Evolutionary conservation across 2,888 invertebrate genomes (phyloP).

Genomic region (Hemithea aestivaria): DNA sequence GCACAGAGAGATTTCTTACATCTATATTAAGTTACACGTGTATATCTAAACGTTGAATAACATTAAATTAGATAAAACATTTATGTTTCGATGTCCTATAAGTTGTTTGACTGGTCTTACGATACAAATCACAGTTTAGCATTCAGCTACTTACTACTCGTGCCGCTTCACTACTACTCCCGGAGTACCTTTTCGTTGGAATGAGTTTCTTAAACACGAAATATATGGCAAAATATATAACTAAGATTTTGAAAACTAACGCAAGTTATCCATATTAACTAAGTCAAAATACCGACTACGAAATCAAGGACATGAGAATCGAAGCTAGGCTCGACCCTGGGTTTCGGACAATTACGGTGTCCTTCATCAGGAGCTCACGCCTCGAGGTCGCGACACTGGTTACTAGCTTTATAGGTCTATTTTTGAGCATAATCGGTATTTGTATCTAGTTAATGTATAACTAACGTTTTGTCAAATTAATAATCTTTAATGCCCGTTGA

Average conservation of each 20-base stretch:
- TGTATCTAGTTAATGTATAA: no score
- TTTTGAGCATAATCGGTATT: no score
- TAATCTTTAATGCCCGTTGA: conserved; percentile 10
- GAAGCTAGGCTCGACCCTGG: no score
- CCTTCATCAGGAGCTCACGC: no score
- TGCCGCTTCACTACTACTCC: no score
- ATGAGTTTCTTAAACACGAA: conserved; percentile 64
- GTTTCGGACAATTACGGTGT: no score
- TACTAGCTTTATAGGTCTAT: no score
- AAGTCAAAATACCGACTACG: no score
- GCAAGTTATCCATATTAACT: no score
- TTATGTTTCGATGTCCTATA: conserved; percentile 76
- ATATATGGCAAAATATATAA: conserved; percentile 61
- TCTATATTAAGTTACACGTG: conserved; percentile 69
- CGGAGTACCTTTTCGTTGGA: conserved; percentile 66
- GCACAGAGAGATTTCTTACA: conserved; percentile 85
- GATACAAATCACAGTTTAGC: conserved; percentile 78
- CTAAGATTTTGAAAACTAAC: no score
- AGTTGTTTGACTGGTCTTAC: conserved; percentile 77
- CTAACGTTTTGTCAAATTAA: neutral
- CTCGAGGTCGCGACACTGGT: no score
- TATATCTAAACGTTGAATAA: conserved; percentile 61
- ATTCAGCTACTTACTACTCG: conserved; percentile 74
- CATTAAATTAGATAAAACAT: conserved; percentile 69
- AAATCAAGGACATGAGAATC: no score